These are phyloP conservation scores for Galaxea fascicularis DNA, from an alignment of 92 coral and sea anemone species.

Conservation along the genomic window DNA sequence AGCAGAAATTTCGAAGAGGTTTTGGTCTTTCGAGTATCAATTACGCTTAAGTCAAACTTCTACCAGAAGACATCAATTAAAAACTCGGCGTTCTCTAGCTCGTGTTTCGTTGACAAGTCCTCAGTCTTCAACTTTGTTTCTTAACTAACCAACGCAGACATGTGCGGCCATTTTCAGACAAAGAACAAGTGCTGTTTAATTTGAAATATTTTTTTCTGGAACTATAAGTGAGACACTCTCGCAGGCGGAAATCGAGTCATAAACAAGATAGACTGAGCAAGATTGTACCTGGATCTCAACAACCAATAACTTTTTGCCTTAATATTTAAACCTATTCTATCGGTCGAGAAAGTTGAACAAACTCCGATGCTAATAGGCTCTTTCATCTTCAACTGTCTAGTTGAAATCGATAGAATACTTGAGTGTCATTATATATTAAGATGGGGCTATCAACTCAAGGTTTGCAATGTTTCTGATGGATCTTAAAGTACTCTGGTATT, in stretches of 20 bases:
- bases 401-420: too few species aligned
- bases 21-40: neutral
- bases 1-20: neutral
- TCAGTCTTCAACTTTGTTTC: neutral
- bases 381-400: neutral
- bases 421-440: too few species aligned
- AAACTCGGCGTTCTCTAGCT: neutral
- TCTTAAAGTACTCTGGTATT: neutral
- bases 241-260: neutral
- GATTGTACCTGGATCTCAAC: neutral
- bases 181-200: neutral
- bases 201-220: conserved; percentile 3
- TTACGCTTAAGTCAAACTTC: neutral
- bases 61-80: neutral
- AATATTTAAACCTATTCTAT: neutral
- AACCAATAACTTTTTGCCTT: neutral
- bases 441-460: too few species aligned
- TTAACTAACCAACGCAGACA: conserved; percentile 8
- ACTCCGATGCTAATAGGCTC: neutral
- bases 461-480: neutral
- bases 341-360: neutral
- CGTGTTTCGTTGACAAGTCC: neutral
- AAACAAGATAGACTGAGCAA: neutral
- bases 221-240: neutral
- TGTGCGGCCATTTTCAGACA: conserved; percentile 20